phyloP scores from a whole-genome alignment of 2,797 vertebrate species.

The Melopsittacus undulatus region DNA sequence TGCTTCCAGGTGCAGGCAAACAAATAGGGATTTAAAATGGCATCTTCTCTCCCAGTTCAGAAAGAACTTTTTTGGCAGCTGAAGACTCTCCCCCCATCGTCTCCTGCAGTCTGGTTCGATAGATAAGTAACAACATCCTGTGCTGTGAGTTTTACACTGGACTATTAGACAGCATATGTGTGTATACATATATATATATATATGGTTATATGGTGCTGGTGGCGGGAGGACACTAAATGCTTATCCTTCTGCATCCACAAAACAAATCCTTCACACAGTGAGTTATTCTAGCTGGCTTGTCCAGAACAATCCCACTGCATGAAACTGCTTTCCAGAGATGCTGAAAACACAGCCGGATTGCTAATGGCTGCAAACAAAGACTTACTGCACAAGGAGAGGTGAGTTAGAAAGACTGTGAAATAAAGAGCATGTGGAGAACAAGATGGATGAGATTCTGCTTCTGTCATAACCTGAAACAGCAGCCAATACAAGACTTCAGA shows the following conservation, averaged over 20 bases:
- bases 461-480: neutral
- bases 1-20: neutral
- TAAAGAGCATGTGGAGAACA: neutral
- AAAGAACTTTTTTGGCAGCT: neutral
- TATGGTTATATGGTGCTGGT: neutral
- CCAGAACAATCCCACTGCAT: neutral
- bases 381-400: neutral
- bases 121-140: slow-evolving; percentile 11
- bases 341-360: neutral
- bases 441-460: neutral
- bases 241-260: neutral
- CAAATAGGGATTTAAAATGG: neutral
- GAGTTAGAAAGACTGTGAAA: neutral
- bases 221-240: neutral
- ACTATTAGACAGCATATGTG: neutral
- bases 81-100: neutral
- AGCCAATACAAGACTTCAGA: neutral
- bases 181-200: neutral
- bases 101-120: neutral
- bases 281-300: neutral
- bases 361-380: neutral
- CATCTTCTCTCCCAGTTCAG: neutral
- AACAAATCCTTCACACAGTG: neutral
- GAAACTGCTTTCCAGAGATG: neutral
- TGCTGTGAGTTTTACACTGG: neutral